A percentile compares a stretch with the other conserved stretches of the same genome.
Evolutionary conservation across 2,797 vertebrate genomes (phyloP).

Genomic region (Moxostoma hubbsi): DNA sequence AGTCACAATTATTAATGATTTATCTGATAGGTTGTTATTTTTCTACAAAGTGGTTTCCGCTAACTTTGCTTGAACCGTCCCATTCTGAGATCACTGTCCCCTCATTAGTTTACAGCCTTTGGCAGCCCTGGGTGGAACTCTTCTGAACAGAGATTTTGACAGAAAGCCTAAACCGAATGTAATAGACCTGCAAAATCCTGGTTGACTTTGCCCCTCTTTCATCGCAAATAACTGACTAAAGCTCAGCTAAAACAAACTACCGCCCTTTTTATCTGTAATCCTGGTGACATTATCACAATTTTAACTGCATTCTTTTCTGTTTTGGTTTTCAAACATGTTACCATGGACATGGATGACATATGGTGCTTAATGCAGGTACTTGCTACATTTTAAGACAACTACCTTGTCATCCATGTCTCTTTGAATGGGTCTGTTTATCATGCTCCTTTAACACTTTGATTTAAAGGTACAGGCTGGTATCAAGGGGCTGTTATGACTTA

Average conservation of each 20-base stretch:
- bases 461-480: conserved; percentile 27
- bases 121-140: conserved; percentile 30
- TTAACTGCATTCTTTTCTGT: conserved; percentile 11
- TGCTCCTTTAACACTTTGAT: conserved; percentile 3
- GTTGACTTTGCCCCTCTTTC: conserved; percentile 33
- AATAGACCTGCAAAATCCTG: conserved; percentile 49
- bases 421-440: not conserved
- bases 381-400: not conserved
- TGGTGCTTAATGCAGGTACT: not conserved
- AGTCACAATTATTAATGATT: not conserved
- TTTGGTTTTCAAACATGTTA: conserved; percentile 1
- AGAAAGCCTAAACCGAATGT: conserved; percentile 44
- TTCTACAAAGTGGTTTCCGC: not conserved
- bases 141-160: conserved; percentile 39
- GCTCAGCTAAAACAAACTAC: conserved; percentile 34
- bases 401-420: not conserved
- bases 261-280: conserved; percentile 22
- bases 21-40: not conserved
- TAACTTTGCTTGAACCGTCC: conserved; percentile 1
- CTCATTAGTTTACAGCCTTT: conserved; percentile 36
- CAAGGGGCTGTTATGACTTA: conserved; percentile 39
- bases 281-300: conserved; percentile 10
- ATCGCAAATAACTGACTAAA: conserved; percentile 10
- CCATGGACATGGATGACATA: not conserved
- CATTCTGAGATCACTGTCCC: conserved; percentile 35